These are phyloP conservation scores for Elephantulus edwardii DNA, from an alignment of 2,113 vertebrate species.

Conservation along the genomic window DNA sequence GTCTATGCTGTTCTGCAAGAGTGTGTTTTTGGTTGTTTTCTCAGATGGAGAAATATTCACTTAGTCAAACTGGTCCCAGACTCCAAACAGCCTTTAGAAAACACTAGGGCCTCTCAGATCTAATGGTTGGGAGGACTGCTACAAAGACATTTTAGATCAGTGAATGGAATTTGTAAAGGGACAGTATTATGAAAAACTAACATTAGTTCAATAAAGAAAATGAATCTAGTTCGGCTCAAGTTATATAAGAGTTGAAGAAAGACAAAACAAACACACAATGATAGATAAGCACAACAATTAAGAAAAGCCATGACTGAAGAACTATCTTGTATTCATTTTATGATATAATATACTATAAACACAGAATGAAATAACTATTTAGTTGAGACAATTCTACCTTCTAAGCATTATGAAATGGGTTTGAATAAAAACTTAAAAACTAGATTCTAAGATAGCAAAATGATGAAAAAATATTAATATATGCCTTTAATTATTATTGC, in stretches of 20 bases:
- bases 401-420: not conserved
- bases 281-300: not conserved
- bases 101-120: not conserved
- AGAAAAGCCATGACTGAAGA: not conserved
- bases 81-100: not conserved
- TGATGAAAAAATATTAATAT: not conserved
- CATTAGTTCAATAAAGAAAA: no score
- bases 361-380: not conserved
- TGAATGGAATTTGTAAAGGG: not conserved
- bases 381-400: not conserved
- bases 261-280: no score
- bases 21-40: not conserved
- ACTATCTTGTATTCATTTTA: rapidly evolving
- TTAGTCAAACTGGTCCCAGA: not conserved
- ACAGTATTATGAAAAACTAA: rapidly evolving
- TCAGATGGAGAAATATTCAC: not conserved
- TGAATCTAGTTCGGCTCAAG: not conserved
- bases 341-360: not conserved
- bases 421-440: no score
- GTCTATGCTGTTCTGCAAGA: not conserved
- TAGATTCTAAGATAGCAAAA: not conserved
- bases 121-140: rapidly evolving
- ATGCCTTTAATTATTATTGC: not conserved
- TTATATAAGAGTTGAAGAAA: rapidly evolving
- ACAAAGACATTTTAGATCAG: not conserved